phyloP scores from a whole-genome alignment of 2,797 vertebrate species.

The Xerus rutilus region DNA sequence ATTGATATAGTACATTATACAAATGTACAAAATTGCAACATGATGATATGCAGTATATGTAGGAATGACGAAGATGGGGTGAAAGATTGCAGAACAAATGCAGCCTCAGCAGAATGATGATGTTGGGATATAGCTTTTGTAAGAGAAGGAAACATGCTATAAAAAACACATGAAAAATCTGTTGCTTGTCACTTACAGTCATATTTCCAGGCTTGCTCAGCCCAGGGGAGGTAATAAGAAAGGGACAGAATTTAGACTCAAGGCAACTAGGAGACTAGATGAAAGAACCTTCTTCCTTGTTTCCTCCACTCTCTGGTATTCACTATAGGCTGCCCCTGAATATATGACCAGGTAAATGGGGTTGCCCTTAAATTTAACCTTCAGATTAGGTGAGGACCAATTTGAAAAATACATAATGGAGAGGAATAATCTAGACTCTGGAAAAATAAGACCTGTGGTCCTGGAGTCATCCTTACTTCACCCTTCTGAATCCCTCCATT shows the following conservation, averaged over 20 bases:
- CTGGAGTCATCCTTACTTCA: not conserved
- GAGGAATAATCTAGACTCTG: not conserved
- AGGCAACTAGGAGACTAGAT: not conserved
- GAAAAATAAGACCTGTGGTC: not conserved
- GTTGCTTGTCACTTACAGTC: not conserved
- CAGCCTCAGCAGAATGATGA: conserved; percentile 59
- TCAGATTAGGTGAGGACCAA: not conserved
- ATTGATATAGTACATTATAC: conserved; percentile 47
- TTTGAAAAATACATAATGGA: conserved; percentile 6
- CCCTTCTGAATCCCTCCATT: not conserved
- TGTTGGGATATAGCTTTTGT: conserved; percentile 45
- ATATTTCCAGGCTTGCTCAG: conserved; percentile 7
- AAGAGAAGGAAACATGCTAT: conserved; percentile 46
- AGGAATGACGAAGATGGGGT: conserved; percentile 57
- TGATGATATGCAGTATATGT: conserved; percentile 42
- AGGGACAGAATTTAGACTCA: conserved; percentile 20
- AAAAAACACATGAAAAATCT: conserved; percentile 49
- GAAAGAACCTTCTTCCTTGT: conserved; percentile 4
- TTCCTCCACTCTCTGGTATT: not conserved
- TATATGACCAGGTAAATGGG: not conserved
- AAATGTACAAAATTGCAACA: conserved; percentile 58
- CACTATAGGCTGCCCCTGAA: not conserved
- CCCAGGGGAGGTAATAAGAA: not conserved
- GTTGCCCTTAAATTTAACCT: not conserved
- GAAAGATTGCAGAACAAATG: conserved; percentile 53